These are phyloP conservation scores for Pogonomyrmex californicus DNA, from an alignment of 1,140 invertebrate species.

Conservation along the genomic window DNA sequence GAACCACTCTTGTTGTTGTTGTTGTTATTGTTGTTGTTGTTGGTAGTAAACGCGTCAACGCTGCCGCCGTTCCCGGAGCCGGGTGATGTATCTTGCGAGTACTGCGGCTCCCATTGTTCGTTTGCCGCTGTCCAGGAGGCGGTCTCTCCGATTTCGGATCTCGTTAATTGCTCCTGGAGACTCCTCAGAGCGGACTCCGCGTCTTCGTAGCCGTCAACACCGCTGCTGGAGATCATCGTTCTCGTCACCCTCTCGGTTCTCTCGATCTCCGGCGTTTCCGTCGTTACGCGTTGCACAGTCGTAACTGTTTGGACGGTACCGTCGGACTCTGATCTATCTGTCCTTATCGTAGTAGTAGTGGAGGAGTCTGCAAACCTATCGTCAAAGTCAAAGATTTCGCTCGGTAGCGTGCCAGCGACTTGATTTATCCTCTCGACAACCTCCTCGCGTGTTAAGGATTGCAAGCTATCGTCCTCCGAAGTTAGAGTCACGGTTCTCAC, in stretches of 20 bases:
- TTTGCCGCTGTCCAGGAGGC: constrained; percentile 59
- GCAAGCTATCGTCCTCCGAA: not conserved
- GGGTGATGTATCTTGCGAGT: constrained; percentile 83
- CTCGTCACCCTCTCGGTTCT: constrained; percentile 73
- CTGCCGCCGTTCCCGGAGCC: constrained; percentile 79
- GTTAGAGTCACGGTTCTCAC: constrained; percentile 37
- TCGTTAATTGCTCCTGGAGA: constrained; percentile 23
- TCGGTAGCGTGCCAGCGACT: not conserved
- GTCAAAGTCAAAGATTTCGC: constrained; percentile 12
- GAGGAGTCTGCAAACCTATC: not conserved
- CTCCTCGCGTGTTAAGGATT: not conserved
- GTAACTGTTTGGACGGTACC: constrained; percentile 68
- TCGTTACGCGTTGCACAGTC: constrained; percentile 62
- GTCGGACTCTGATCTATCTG: constrained; percentile 53
- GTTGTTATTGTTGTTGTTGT: constrained; percentile 73
- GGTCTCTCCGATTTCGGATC: constrained; percentile 7
- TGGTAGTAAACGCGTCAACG: constrained; percentile 76
- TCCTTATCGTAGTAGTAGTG: constrained; percentile 40
- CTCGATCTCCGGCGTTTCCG: constrained; percentile 45
- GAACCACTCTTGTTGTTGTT: constrained; percentile 72
- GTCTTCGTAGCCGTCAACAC: constrained; percentile 37
- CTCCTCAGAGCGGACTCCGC: constrained; percentile 30
- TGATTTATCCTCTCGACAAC: constrained; percentile 25
- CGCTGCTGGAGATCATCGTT: constrained; percentile 67
- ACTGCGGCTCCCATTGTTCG: constrained; percentile 84